Conservation (phyloP, 2,888 invertebrate species). For the Vanessa cardui region DNA sequence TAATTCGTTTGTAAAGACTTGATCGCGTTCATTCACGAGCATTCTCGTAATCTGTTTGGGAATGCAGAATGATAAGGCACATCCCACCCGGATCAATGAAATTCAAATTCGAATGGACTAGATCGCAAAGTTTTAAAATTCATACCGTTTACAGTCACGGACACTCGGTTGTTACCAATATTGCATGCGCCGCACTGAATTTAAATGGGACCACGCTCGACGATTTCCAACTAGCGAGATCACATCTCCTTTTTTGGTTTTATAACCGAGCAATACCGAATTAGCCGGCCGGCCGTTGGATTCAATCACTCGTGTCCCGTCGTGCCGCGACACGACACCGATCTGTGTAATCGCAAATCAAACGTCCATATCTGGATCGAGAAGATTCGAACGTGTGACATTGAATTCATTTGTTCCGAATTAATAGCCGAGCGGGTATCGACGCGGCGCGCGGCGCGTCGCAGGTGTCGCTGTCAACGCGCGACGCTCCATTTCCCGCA, state of each 20-base stretch:
- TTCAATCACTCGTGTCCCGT: constrained; percentile 49
- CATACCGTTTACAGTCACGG: constrained; percentile 59
- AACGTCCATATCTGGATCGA: constrained; percentile 65
- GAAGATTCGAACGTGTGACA: constrained; percentile 61
- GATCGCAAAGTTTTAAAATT: constrained; percentile 65
- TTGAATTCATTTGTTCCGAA: constrained; percentile 62
- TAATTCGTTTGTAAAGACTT: constrained; percentile 14
- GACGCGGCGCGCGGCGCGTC: constrained; percentile 45
- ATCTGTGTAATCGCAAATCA: constrained; percentile 55
- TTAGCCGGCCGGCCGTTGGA: constrained; percentile 56
- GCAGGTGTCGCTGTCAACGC: constrained; percentile 74
- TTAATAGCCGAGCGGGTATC: constrained; percentile 31
- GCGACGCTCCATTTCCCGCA: constrained; percentile 73
- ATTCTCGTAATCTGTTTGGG: constrained; percentile 14
- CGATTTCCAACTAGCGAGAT: constrained; percentile 48
- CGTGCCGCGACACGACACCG: constrained; percentile 42
- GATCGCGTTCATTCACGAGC: constrained; percentile 24
- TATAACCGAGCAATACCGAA: constrained; percentile 50
- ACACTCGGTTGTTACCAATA: constrained; percentile 68
- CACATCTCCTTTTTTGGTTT: constrained; percentile 53
- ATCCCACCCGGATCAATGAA: constrained; percentile 53
- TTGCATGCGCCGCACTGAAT: constrained; percentile 63
- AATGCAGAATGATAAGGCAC: constrained; percentile 42
- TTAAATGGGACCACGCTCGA: constrained; percentile 57
- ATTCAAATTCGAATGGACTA: constrained; percentile 54